phyloP scores from a whole-genome alignment of 2,888 invertebrate species.

The Ornithoptera alexandrae region DNA sequence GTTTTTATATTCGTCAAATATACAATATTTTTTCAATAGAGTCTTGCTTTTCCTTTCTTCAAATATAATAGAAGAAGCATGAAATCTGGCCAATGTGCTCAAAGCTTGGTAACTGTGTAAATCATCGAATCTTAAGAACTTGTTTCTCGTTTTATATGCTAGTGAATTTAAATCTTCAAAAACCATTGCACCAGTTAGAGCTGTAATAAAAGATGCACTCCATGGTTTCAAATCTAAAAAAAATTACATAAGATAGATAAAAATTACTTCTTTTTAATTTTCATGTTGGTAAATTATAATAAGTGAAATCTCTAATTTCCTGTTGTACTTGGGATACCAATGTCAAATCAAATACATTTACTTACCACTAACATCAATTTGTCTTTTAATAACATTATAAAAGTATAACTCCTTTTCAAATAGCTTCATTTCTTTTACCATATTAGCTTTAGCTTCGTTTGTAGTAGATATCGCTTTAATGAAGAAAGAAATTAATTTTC shows the following conservation, averaged over 20 bases:
- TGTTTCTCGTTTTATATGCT: constrained; percentile 55
- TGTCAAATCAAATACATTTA: neutral
- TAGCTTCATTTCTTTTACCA: constrained; percentile 59
- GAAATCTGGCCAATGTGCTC: constrained; percentile 70
- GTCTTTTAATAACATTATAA: constrained; percentile 55
- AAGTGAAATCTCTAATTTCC: no score
- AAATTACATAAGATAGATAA: neutral
- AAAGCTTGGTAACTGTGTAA: constrained; percentile 70
- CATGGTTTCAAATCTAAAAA: constrained; percentile 57
- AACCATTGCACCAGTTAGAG: constrained; percentile 56
- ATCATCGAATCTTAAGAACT: constrained; percentile 64
- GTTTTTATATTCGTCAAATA: constrained; percentile 52
- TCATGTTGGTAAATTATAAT: neutral
- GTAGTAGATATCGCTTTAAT: constrained; percentile 60
- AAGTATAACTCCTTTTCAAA: constrained; percentile 62
- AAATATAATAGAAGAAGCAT: constrained; percentile 74
- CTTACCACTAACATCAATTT: constrained; percentile 53
- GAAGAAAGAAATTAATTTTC: constrained; percentile 51
- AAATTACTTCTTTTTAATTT: neutral
- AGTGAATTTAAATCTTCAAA: constrained; percentile 64
- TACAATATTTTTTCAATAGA: constrained; percentile 44
- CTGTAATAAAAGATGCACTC: constrained; percentile 55
- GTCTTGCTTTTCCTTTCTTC: constrained; percentile 65
- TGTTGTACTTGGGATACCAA: no score
- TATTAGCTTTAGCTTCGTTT: constrained; percentile 63